Evolutionary conservation across 2,888 invertebrate species (phyloP).

Genomic region (Camponotus fellah): DNA sequence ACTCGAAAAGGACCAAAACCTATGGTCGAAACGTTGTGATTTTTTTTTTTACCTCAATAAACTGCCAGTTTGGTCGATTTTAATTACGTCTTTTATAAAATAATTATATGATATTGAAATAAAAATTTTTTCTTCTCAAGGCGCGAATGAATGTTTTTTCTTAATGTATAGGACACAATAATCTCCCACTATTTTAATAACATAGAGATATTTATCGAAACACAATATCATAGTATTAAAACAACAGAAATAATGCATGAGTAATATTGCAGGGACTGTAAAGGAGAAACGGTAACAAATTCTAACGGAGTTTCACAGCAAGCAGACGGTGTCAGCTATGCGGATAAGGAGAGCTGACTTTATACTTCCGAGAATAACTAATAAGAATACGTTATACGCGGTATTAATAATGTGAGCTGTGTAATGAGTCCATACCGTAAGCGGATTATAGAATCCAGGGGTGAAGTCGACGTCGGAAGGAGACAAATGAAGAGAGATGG

Average conservation of each 20-base stretch:
- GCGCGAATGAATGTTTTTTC: not conserved
- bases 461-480: constrained; percentile 73
- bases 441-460: constrained; percentile 74
- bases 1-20: too few relatives aligned
- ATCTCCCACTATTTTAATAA: not conserved
- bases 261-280: constrained; percentile 26
- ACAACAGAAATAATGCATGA: constrained; percentile 19
- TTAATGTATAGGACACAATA: not conserved
- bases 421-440: constrained; percentile 73
- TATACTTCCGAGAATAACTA: constrained; percentile 57
- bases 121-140: not conserved
- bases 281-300: constrained; percentile 49
- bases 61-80: too few relatives aligned
- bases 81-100: too few relatives aligned
- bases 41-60: too few relatives aligned
- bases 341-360: constrained; percentile 55
- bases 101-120: not conserved
- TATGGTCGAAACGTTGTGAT: too few relatives aligned
- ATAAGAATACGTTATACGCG: constrained; percentile 61
- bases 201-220: constrained; percentile 17
- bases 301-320: constrained; percentile 55
- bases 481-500: constrained; percentile 79
- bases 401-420: constrained; percentile 70
- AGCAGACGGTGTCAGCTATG: constrained; percentile 57
- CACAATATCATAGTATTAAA: not conserved